Percentiles rank a stretch among this genome's conserved stretches.
These are phyloP conservation scores for Pachypsylla venusta DNA, from an alignment of 1,140 invertebrate species.

Conservation along the genomic window DNA sequence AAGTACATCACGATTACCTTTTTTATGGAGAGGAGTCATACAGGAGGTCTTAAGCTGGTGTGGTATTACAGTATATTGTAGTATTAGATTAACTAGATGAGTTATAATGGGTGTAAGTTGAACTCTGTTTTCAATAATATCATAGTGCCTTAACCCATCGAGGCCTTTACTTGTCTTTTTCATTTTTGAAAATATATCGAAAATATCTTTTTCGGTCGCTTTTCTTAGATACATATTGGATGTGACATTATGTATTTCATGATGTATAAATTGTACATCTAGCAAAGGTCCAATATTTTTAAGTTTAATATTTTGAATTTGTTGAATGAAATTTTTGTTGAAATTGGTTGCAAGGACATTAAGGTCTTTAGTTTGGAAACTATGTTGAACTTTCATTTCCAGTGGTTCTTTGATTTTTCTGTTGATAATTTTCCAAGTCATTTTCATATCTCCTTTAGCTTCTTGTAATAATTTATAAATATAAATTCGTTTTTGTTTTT, in stretches of 20 bases:
- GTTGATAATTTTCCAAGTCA: slow-evolving; percentile 2
- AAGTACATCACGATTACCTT: not conserved
- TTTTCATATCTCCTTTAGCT: not conserved
- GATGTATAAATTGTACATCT: not conserved
- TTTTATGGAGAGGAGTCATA: not conserved
- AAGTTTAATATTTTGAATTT: not conserved
- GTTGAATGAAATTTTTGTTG: slow-evolving; percentile 4
- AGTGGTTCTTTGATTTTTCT: slow-evolving; percentile 7
- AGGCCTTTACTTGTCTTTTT: slow-evolving; percentile 1
- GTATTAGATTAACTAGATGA: not conserved
- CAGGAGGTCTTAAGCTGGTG: not conserved
- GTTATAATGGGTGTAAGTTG: not conserved
- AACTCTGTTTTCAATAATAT: not conserved
- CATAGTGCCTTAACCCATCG: not conserved
- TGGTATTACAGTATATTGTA: not conserved
- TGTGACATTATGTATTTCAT: not conserved
- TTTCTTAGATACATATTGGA: not conserved
- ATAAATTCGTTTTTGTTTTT: slow-evolving; percentile 3
- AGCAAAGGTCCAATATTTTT: not conserved
- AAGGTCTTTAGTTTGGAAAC: not conserved
- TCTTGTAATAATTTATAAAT: not conserved
- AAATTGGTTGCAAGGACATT: not conserved
- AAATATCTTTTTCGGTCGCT: not conserved
- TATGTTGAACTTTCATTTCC: not conserved
- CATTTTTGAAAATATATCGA: not conserved